Base-by-base conservation (phyloP, 2,113 vertebrate genomes). In the Sprattus sprattus region DNA sequence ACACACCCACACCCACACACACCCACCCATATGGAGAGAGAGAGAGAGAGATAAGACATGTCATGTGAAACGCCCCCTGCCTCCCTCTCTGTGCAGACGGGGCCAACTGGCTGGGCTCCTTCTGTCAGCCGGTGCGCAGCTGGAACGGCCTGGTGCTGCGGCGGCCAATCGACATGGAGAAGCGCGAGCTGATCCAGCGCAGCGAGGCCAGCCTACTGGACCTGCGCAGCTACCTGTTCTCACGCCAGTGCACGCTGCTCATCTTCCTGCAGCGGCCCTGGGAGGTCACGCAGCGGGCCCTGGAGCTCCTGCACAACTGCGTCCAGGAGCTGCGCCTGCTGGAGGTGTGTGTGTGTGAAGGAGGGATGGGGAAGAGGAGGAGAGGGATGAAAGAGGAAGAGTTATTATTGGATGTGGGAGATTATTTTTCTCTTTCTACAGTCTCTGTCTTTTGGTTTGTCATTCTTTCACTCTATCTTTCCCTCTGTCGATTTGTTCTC, bases 141-240 rank as follows among this genome's bases (percentile, higher is more conserved):
- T 99, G 98, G 98, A 97, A 96, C 0, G 98, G 98, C 25, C 88
- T 99, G 90, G 90, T 97, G 60, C 96, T 99, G 6, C 94, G 98
- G 47, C 95, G 98, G 22, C 98, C 98, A 9, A 99, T 99, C 78
- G 98, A 99, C 88, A 99, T 99, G 98, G 98, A 99, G 94, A 99
- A 99, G 91, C 94, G 98, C 18, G 97, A 97, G 7, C 88, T 97
- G 85, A 97, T 99, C 80, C 98, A 98, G 94, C 96, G 92, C 22
- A 95, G 96, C 6, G 96, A 97, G 85, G 98, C 98, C 57, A 97
- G 96, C 44, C 94, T 99, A 82, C 91, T 99, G 86, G 98, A 99
- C 88, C 94, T 99, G 91, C 96, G 98, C 28, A 99, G 98, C 90
- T 99, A 99, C 93, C 94, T 99, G 6, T 99, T 99, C 91, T 99